These are phyloP conservation scores for Stenolophus ochropezus DNA, from an alignment of 2,888 invertebrate species.

Conservation along the genomic window DNA sequence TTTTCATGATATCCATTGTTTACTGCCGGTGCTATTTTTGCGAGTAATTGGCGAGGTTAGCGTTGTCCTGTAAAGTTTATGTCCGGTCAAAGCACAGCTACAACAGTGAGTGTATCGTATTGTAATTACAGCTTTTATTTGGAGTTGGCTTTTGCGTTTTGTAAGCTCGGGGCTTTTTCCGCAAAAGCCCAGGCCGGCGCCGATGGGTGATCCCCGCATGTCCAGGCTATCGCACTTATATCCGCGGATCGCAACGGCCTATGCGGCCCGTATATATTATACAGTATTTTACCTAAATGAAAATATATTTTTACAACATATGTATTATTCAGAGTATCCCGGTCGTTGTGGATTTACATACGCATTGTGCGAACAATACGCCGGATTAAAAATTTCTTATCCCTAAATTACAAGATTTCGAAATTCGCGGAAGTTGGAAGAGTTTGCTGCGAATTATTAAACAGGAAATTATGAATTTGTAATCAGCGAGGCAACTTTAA, in stretches of 20 bases:
- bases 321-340: slow-evolving; percentile 13
- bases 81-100: neutral
- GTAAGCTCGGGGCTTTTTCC: neutral
- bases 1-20: no score
- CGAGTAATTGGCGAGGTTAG: no score
- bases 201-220: neutral
- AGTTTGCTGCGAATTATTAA: neutral
- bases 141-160: neutral
- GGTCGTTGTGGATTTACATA: slow-evolving; percentile 12
- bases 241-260: slow-evolving; percentile 3
- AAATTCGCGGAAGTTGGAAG: neutral
- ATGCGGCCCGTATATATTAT: neutral
- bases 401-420: slow-evolving; percentile 18
- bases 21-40: no score
- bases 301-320: slow-evolving; percentile 41
- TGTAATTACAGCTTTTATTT: neutral
- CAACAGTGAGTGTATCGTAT: neutral
- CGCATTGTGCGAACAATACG: slow-evolving; percentile 13
- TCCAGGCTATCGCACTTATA: slow-evolving; percentile 18
- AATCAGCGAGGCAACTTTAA: neutral
- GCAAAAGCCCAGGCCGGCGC: neutral
- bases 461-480: slow-evolving; percentile 8
- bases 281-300: slow-evolving; percentile 30
- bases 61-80: no score
- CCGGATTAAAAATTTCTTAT: slow-evolving; percentile 6